Conservation (phyloP, 1,140 invertebrate genomes). For the Diabrotica virgifera region DNA sequence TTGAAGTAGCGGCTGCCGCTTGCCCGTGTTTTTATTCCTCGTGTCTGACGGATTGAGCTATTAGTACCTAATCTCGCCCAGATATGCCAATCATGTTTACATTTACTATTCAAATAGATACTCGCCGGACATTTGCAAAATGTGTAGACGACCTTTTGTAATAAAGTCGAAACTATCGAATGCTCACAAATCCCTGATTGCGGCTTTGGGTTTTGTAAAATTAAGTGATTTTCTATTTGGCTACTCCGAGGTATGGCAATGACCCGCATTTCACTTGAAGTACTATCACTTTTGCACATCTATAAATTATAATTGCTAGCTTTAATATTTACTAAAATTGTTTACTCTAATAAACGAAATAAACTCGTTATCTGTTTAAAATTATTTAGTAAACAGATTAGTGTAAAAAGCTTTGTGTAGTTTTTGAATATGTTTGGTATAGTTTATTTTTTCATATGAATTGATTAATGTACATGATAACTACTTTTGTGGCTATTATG, state of each 20-base stretch:
- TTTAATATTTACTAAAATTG: neutral
- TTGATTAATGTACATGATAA: no score
- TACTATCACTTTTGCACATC: slow-evolving; percentile 2
- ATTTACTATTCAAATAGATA: neutral
- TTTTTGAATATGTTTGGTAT: no score
- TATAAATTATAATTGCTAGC: neutral
- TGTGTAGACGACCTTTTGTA: neutral
- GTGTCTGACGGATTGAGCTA: neutral
- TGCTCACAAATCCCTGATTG: neutral
- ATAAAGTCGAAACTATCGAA: neutral
- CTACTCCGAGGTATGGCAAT: neutral
- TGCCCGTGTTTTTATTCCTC: neutral
- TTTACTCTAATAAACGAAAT: no score
- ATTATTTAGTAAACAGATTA: no score
- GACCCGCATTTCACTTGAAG: neutral
- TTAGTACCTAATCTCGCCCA: neutral
- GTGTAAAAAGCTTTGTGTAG: no score
- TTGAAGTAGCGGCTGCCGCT: neutral
- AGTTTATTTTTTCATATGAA: no score
- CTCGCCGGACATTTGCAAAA: neutral
- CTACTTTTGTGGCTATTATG: no score
- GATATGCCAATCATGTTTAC: slow-evolving; percentile 16
- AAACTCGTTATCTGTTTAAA: no score
- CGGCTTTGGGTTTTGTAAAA: neutral
- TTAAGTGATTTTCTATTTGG: neutral